These are phyloP conservation scores for Actinostola sp. DNA, from an alignment of 92 coral and sea anemone species.

Conservation along the genomic window DNA sequence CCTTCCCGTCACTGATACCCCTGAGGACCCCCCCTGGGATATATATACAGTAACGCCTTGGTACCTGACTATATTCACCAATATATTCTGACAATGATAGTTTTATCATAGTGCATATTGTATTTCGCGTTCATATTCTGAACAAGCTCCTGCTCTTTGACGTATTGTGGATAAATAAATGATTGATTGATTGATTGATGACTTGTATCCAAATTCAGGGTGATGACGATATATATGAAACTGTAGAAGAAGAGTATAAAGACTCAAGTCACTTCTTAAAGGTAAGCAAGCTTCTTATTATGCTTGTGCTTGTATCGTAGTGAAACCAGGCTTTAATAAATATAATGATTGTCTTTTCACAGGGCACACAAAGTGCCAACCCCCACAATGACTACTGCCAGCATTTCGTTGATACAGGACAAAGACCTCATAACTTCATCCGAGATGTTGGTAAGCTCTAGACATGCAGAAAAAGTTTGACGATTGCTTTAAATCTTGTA, in stretches of 20 bases:
- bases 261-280: slow-evolving; percentile 97
- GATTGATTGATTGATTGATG: too few relatives aligned
- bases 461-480: background rate
- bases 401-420: slow-evolving; percentile 98
- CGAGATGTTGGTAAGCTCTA: slow-evolving; percentile 91
- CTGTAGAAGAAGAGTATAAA: slow-evolving; percentile 79
- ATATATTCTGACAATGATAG: too few relatives aligned
- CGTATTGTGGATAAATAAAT: too few relatives aligned
- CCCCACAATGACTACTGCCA: slow-evolving; percentile 99
- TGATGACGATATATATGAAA: slow-evolving; percentile 81
- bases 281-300: too few relatives aligned
- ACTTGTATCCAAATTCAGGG: slow-evolving; percentile 42
- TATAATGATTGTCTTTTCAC: background rate
- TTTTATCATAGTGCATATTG: too few relatives aligned
- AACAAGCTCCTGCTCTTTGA: too few relatives aligned
- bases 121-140: background rate
- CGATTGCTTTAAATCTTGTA: background rate
- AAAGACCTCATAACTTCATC: slow-evolving; percentile 96
- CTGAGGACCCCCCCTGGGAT: too few relatives aligned
- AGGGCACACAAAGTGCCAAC: slow-evolving; percentile 99
- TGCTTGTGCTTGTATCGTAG: too few relatives aligned
- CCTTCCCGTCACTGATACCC: too few relatives aligned
- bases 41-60: too few relatives aligned
- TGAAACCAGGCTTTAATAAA: too few relatives aligned
- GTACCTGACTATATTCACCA: too few relatives aligned